phyloP scores from a whole-genome alignment of 2,797 vertebrate genomes.

The Crypturellus tataupa region DNA sequence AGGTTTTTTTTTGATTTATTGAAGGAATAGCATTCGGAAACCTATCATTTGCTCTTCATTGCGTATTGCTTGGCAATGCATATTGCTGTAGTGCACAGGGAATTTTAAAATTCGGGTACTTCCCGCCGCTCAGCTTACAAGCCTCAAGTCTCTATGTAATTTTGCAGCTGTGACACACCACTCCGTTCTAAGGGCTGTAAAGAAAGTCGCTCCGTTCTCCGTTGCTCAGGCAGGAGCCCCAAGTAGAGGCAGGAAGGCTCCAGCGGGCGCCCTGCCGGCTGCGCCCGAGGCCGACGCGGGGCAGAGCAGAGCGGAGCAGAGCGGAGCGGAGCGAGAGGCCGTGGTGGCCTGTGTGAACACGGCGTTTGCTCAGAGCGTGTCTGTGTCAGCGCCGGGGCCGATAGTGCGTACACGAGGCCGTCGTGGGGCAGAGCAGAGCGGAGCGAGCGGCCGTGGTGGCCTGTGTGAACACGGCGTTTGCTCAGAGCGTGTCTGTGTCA shows the following conservation, averaged over 20 bases:
- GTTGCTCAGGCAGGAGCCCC: not conserved
- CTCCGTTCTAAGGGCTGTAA: not conserved
- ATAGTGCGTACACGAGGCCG: too few species aligned
- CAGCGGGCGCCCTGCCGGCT: not conserved
- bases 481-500: too few species aligned
- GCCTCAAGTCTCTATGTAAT: not conserved
- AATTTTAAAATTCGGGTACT: not conserved
- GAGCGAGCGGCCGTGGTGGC: not conserved
- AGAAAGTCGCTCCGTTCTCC: conserved; percentile 11
- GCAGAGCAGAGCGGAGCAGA: too few species aligned
- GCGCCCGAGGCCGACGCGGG: not conserved
- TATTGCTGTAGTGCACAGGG: not conserved
- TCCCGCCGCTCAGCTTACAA: not conserved
- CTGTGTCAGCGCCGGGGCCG: too few species aligned
- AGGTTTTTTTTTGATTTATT: not conserved
- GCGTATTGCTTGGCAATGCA: not conserved
- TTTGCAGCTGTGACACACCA: conserved; percentile 20
- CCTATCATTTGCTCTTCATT: not conserved
- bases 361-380: too few species aligned
- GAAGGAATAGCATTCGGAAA: conserved; percentile 9
- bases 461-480: too few species aligned
- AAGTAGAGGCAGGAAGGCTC: not conserved
- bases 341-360: too few species aligned
- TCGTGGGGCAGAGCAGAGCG: not conserved
- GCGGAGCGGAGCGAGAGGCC: too few species aligned